Evolutionary conservation across 2,888 invertebrate species (phyloP).

Genomic region (Amphipoea lucens): DNA sequence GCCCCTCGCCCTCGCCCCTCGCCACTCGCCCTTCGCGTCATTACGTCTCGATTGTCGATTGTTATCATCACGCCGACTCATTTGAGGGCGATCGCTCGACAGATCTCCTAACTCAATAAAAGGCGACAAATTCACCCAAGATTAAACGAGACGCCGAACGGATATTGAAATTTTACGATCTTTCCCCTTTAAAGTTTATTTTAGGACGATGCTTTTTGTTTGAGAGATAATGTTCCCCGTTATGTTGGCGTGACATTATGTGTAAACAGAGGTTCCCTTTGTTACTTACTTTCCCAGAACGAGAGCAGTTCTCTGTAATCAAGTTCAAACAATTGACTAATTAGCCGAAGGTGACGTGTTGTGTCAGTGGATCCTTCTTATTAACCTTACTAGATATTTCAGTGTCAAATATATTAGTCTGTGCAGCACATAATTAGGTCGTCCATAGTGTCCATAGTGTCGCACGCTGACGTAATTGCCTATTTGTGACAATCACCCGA

Average conservation of each 20-base stretch:
- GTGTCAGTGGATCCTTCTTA: not conserved
- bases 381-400: slow-evolving; percentile 35
- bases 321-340: slow-evolving; percentile 54
- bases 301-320: slow-evolving; percentile 42
- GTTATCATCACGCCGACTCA: slow-evolving; percentile 70
- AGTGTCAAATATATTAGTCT: slow-evolving; percentile 34
- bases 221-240: slow-evolving; percentile 63
- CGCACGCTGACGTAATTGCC: slow-evolving; percentile 46
- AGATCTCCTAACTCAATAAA: slow-evolving; percentile 69
- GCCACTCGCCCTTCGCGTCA: slow-evolving; percentile 45
- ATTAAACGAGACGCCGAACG: slow-evolving; percentile 78
- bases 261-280: slow-evolving; percentile 64
- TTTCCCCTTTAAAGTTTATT: slow-evolving; percentile 73
- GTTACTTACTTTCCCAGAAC: slow-evolving; percentile 65
- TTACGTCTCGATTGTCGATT: slow-evolving; percentile 71
- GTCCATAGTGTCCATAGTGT: slow-evolving; percentile 20
- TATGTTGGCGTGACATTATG: slow-evolving; percentile 67
- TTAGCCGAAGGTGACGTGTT: slow-evolving; percentile 29
- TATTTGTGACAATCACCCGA: slow-evolving; percentile 30
- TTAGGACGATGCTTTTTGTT: slow-evolving; percentile 69
- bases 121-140: slow-evolving; percentile 78
- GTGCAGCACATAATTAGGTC: slow-evolving; percentile 35
- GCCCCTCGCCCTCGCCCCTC: not conserved
- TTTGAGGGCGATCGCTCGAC: slow-evolving; percentile 63
- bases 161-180: slow-evolving; percentile 82